Evolutionary conservation across 2,888 invertebrate species (phyloP), one percentile per base, ranked within the genome.

Genomic region (Drosophila helvetica): DNA sequence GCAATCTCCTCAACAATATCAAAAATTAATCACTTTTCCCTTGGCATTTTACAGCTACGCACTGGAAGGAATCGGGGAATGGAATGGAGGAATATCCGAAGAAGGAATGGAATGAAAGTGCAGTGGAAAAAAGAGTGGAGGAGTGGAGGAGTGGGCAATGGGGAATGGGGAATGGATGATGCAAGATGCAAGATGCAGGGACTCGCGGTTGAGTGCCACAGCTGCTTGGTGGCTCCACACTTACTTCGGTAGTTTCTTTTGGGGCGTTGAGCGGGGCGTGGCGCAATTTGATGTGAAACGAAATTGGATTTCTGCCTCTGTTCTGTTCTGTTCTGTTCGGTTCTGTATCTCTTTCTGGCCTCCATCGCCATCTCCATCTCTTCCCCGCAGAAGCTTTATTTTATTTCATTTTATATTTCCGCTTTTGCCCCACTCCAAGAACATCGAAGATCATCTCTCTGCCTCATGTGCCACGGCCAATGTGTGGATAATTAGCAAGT

Each of bases 21-120:
- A 87, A 87, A 87, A 87, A 85, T 85, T 85, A 85, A 85, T 85
- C 89, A 85, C 87, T 85, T 85, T 86, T 85, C 72, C 66, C 59
- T 62, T 45, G 50, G 74, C 57, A 58, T 55, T 59, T 78, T 87
- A 71, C 81, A 81, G 84, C 73, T 87, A 81, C 80, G 64, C 71
- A 61, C 53, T 58, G 50, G 69, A 78, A 73, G 75, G 63, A 70
- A 73, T 38, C 38, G 67, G 69, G 62, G 55, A 27, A 27, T 27
- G 33, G 59, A 61, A 63, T 48, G 54, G 51, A 33, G 55, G 63
- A 46, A 53, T 45, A 53, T 42, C 57, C 7, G 7, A 46, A 48
- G 33, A 17, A 33, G 59, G 48, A 72, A 65, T 78, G 73, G 71
- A 69, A 67, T 75, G 73, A 70, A 69, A 79, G 75, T 71, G 80